A percentile compares a stretch with the other conserved stretches of the same genome.
Conservation (phyloP, 2,797 vertebrate genomes). For the Chloroceryle amazona region DNA sequence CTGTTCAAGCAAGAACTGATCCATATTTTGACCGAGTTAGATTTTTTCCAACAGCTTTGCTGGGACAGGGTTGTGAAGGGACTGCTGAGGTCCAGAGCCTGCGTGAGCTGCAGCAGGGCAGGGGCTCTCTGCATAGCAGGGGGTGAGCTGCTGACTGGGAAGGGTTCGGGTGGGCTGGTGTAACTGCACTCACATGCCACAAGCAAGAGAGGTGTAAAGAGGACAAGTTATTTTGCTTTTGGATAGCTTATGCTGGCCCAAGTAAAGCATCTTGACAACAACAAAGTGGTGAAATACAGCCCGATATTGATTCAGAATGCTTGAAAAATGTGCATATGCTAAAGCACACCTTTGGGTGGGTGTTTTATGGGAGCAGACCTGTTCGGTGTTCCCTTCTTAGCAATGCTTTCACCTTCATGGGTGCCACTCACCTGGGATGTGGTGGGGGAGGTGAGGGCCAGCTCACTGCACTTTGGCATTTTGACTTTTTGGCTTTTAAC, state of each 20-base stretch:
- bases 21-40: fast-evolving
- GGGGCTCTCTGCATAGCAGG: fast-evolving
- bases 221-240: not conserved
- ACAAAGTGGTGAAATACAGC: not conserved
- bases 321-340: fast-evolving
- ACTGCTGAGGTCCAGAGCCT: not conserved
- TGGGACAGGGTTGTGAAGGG: not conserved
- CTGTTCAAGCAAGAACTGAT: not conserved
- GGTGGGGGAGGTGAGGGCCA: not conserved
- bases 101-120: fast-evolving
- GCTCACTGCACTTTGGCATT: not conserved
- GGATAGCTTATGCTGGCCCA: not conserved
- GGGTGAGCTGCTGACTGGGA: not conserved
- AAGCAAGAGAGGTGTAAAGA: fast-evolving
- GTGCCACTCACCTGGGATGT: not conserved
- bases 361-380: fast-evolving
- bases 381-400: not conserved
- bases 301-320: not conserved
- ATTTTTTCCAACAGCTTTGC: not conserved
- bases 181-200: fast-evolving
- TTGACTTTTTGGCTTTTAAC: not conserved
- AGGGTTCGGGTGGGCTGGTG: not conserved
- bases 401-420: not conserved
- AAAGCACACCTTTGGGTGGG: not conserved
- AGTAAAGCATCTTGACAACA: not conserved